Evolutionary conservation across 92 coral and sea anemone genomes (phyloP), one percentile per base, ranked within the genome.

Genomic region (Isaurus tuberculatus): DNA sequence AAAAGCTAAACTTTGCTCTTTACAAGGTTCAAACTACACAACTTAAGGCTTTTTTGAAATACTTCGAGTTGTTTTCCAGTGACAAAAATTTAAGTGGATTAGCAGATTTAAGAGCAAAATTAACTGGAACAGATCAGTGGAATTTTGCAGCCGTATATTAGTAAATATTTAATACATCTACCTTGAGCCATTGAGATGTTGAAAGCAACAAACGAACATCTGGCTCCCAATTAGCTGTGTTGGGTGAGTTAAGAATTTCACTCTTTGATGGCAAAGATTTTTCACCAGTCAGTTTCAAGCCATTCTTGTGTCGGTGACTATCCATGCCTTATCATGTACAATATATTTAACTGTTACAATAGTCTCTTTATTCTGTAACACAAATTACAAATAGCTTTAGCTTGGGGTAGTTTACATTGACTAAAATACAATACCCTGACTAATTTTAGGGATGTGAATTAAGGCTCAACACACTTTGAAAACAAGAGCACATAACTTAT

Each of bases 181-280:
- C 98, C 94, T 94, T 92, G 25, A 95, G 93, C 98, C 98, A 95
- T 53, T 92, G 96, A 29, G 85, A 65, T 48, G 98, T 95, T 10
- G 98, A 91, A 82, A 95, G 80, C 75, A 95, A 91, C 89, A 95
- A 89, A 29, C 92, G 91, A 20, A 95, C 98, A 85, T 95, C 98
- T 25, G 98, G 96, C 57, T 92, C 94, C 98, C 98, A 95, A 63
- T 83, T 88, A 30, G 85, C 88, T 61, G 95, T 89, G 77, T 94
- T 95, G 42, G 93, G 89, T 17, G 94, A 88, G 81, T 88, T 88
- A 40, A 94, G 85, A 10, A 92, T 87, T 74, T 95, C 88, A 63
- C 90, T 90, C 88, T 89, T 95, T 34, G 94, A 89, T 70, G 98
- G 89, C 31, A 74, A 83, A 34, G 85, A 79, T 65, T 81, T 88